Evolutionary conservation across 2,797 vertebrate genomes (phyloP).

Genomic region (Toxotes lorentzi): DNA sequence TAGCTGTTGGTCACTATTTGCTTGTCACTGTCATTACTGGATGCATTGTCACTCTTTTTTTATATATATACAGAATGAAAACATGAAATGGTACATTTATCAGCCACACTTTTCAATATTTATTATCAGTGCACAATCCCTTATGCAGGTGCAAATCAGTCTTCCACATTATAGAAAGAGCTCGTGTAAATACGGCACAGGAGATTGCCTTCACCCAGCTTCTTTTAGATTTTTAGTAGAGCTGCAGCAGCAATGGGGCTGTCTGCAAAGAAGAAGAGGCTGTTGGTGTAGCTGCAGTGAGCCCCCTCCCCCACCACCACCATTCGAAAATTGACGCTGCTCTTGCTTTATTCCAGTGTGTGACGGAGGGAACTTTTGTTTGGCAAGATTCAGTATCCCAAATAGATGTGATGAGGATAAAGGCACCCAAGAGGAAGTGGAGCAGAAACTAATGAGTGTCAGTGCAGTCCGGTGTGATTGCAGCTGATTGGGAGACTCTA

Average conservation of each 20-base stretch:
- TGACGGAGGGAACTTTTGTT: slow-evolving; percentile 67
- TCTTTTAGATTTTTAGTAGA: slow-evolving; percentile 13
- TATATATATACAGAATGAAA: no score
- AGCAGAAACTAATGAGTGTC: slow-evolving; percentile 83
- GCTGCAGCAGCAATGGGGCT: not conserved
- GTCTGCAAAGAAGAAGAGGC: slow-evolving; percentile 8
- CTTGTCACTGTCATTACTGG: no score
- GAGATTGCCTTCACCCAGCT: slow-evolving; percentile 33
- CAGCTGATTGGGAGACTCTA: slow-evolving; percentile 69
- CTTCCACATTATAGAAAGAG: not conserved
- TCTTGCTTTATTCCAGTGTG: slow-evolving; percentile 45
- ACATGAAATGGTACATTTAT: not conserved
- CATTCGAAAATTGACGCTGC: slow-evolving; percentile 50
- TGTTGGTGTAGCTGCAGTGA: not conserved
- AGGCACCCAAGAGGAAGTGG: slow-evolving; percentile 80
- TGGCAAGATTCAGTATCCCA: slow-evolving; percentile 64
- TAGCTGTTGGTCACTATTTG: not conserved
- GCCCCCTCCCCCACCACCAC: not conserved
- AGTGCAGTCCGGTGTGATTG: slow-evolving; percentile 64
- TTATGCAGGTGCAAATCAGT: not conserved
- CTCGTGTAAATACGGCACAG: slow-evolving; percentile 3
- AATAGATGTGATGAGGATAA: slow-evolving; percentile 74
- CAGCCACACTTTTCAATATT: not conserved
- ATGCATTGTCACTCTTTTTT: no score
- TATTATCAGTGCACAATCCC: not conserved